phyloP scores from a whole-genome alignment of 2,113 vertebrate species.

The Coracopsis vasa region DNA sequence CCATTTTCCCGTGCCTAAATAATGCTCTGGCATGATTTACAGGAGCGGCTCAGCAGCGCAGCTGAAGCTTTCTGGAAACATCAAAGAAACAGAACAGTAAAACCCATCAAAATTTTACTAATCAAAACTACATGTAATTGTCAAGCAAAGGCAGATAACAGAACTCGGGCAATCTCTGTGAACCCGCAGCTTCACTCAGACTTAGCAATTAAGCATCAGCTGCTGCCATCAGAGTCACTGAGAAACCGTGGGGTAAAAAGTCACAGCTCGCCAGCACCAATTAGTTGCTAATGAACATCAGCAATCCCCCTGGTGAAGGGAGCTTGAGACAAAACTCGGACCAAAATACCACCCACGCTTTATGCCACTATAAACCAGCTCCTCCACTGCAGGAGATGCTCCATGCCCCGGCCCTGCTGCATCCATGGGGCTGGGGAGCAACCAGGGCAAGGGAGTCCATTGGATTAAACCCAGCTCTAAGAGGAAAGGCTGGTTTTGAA shows the following conservation, averaged over 20 bases:
- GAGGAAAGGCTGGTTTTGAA: not conserved
- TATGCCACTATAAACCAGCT: not conserved
- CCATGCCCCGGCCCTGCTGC: not conserved
- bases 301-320: not conserved
- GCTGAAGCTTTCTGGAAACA: slow-evolving; percentile 39
- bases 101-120: slow-evolving; percentile 59
- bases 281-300: slow-evolving; percentile 65
- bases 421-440: not conserved
- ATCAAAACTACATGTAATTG: slow-evolving; percentile 61
- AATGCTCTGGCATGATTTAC: not conserved
- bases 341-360: slow-evolving; percentile 1
- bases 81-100: slow-evolving; percentile 56
- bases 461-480: not conserved
- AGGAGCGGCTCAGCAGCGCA: not conserved
- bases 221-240: slow-evolving; percentile 4
- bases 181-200: slow-evolving; percentile 49
- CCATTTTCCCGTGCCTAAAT: not conserved
- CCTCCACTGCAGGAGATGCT: not conserved
- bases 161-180: slow-evolving; percentile 14
- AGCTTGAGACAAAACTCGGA: not conserved
- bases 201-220: slow-evolving; percentile 56
- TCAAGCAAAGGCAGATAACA: slow-evolving; percentile 44
- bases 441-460: not conserved
- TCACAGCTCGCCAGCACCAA: slow-evolving; percentile 51
- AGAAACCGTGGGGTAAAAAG: not conserved